Conservation (phyloP, 1,140 invertebrate species). For the Archivesica marissinica region DNA sequence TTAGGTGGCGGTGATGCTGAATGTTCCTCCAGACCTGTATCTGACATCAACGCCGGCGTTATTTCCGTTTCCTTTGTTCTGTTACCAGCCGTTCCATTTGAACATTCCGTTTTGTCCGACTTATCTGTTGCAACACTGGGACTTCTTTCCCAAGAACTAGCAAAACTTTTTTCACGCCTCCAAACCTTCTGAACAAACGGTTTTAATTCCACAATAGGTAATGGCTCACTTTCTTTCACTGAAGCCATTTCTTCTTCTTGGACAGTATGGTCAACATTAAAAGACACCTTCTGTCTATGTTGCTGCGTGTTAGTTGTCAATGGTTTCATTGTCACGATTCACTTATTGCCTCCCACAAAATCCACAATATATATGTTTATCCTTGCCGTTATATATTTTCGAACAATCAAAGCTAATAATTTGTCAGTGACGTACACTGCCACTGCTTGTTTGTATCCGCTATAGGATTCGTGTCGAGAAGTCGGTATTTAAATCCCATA, state of each 20-base stretch:
- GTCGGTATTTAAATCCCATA: slow-evolving; percentile 4
- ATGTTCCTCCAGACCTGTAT: slow-evolving; percentile 31
- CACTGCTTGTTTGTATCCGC: slow-evolving; percentile 1
- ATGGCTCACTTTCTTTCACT: slow-evolving; percentile 55
- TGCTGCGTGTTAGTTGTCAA: slow-evolving; percentile 4
- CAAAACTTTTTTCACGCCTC: slow-evolving; percentile 71
- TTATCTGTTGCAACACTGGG: slow-evolving; percentile 35
- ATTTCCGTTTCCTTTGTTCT: slow-evolving; percentile 52
- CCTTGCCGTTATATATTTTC: neutral
- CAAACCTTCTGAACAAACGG: slow-evolving; percentile 73
- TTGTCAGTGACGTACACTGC: slow-evolving; percentile 17
- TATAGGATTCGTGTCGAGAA: slow-evolving; percentile 7
- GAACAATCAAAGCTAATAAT: slow-evolving; percentile 17
- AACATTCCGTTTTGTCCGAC: slow-evolving; percentile 32
- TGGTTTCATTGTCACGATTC: slow-evolving; percentile 32
- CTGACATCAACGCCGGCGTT: slow-evolving; percentile 56
- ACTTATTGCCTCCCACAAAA: neutral
- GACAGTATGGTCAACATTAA: slow-evolving; percentile 21
- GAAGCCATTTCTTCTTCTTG: neutral
- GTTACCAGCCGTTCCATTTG: neutral
- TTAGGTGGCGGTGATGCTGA: slow-evolving; percentile 60
- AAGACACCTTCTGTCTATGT: slow-evolving; percentile 42
- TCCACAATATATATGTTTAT: neutral
- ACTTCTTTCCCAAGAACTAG: slow-evolving; percentile 57
- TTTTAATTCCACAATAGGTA: slow-evolving; percentile 73